Conservation (phyloP, 23 tunicate species). For the Trididemnum nubilum region DNA sequence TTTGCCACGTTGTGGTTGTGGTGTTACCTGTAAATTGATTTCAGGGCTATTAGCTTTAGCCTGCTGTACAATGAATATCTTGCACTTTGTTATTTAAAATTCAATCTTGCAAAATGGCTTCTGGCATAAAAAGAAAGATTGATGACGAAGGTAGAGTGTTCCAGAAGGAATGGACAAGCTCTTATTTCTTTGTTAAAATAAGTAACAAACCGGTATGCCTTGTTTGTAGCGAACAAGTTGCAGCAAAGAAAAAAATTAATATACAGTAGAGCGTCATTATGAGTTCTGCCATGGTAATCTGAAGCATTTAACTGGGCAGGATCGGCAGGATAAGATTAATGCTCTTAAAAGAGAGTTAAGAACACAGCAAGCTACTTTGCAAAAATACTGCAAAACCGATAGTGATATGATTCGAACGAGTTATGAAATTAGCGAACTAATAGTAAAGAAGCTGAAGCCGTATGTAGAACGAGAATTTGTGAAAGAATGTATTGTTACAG, state of each 20-base stretch:
- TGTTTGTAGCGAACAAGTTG: constrained; percentile 43
- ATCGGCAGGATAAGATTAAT: constrained; percentile 39
- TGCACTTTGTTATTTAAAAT: constrained; percentile 26
- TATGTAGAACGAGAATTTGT: constrained; percentile 45
- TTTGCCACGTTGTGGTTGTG: too few relatives aligned
- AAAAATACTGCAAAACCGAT: constrained; percentile 40
- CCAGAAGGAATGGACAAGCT: constrained; percentile 22
- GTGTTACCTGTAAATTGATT: too few relatives aligned
- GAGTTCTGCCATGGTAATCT: constrained; percentile 41
- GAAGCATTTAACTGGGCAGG: constrained; percentile 39
- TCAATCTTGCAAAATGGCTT: constrained; percentile 14
- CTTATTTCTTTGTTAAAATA: constrained; percentile 38
- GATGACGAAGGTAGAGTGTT: constrained; percentile 40
- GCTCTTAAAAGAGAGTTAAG: constrained; percentile 29
- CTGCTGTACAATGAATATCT: too few relatives aligned
- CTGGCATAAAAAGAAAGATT: constrained; percentile 32
- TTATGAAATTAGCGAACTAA: constrained; percentile 48
- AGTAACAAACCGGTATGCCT: constrained; percentile 38
- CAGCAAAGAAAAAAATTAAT: constrained; percentile 47
- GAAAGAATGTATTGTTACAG: constrained; percentile 44
- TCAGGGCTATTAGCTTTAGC: too few relatives aligned
- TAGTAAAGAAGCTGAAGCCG: constrained; percentile 61
- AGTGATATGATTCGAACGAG: constrained; percentile 38
- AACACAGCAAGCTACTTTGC: constrained; percentile 49
- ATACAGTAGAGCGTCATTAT: constrained; percentile 37